Conservation (phyloP, 2,888 invertebrate species). For the Neelides folsomi region DNA sequence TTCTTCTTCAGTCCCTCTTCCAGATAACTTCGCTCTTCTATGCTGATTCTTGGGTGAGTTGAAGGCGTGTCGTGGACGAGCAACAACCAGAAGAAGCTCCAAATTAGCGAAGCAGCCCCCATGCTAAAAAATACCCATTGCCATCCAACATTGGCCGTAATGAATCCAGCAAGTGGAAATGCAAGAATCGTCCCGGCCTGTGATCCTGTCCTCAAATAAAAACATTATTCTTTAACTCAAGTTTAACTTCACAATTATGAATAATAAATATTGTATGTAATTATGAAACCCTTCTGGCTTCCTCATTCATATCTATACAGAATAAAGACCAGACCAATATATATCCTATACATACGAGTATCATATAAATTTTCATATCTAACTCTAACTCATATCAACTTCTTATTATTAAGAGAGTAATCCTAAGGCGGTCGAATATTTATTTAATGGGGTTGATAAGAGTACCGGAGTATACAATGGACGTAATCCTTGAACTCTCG, state of each 20-base stretch:
- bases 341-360: too few species aligned
- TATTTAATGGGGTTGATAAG: not conserved
- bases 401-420: too few species aligned
- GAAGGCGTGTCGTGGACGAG: slow-evolving; percentile 14
- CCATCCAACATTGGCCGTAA: slow-evolving; percentile 38
- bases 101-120: slow-evolving; percentile 33
- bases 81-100: slow-evolving; percentile 35
- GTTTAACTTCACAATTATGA: too few species aligned
- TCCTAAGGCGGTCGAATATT: too few species aligned
- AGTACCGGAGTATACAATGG: slow-evolving; percentile 15
- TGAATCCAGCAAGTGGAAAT: slow-evolving; percentile 37
- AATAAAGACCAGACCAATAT: too few species aligned
- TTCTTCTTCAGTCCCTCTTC: not conserved
- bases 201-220: slow-evolving; percentile 35
- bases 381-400: too few species aligned
- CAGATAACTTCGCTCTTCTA: slow-evolving; percentile 8
- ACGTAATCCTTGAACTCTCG: slow-evolving; percentile 13
- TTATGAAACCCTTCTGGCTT: too few species aligned
- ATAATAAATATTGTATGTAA: too few species aligned
- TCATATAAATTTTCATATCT: too few species aligned
- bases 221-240: too few species aligned
- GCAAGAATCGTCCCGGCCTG: slow-evolving; percentile 42
- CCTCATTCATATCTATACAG: too few species aligned
- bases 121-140: slow-evolving; percentile 39
- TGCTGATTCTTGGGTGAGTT: slow-evolving; percentile 15